phyloP scores from a whole-genome alignment of 2,888 invertebrate species.

The Cerastis rubricosa region DNA sequence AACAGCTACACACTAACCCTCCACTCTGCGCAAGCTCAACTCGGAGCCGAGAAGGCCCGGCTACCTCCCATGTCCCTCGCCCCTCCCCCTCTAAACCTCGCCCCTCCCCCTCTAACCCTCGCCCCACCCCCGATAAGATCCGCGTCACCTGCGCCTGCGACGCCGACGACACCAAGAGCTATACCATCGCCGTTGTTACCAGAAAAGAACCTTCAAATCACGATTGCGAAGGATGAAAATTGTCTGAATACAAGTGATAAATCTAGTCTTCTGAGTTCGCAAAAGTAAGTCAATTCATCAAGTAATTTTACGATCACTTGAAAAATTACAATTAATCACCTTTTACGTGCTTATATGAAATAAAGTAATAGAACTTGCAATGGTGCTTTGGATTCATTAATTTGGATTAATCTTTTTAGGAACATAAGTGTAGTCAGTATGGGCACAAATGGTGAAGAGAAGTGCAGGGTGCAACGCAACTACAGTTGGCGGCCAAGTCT shows the following conservation, averaged over 20 bases:
- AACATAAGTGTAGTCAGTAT: conserved; percentile 81
- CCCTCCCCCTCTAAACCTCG: conserved; percentile 78
- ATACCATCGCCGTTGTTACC: conserved; percentile 83
- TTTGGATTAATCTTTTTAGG: conserved; percentile 66
- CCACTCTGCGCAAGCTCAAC: conserved; percentile 82
- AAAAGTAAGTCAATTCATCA: conserved; percentile 80
- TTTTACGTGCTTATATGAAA: not conserved
- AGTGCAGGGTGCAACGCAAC: conserved; percentile 92
- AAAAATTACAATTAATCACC: not conserved
- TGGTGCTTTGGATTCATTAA: too few species aligned
- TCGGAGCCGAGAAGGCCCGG: conserved; percentile 86
- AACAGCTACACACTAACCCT: conserved; percentile 90
- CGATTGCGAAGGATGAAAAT: conserved; percentile 85
- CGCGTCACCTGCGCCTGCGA: conserved; percentile 77
- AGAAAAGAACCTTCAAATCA: conserved; percentile 86
- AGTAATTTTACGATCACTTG: not conserved
- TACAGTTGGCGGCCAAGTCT: conserved; percentile 95
- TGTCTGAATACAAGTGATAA: conserved; percentile 86
- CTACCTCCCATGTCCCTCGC: conserved; percentile 84
- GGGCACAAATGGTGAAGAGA: conserved; percentile 82
- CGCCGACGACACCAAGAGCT: conserved; percentile 82
- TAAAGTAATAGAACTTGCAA: not conserved
- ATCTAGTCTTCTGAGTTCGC: conserved; percentile 87
- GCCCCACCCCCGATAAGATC: conserved; percentile 79
- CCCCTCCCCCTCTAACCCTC: conserved; percentile 77